Conservation (phyloP, 1,140 invertebrate genomes). For the Bombus impatiens region DNA sequence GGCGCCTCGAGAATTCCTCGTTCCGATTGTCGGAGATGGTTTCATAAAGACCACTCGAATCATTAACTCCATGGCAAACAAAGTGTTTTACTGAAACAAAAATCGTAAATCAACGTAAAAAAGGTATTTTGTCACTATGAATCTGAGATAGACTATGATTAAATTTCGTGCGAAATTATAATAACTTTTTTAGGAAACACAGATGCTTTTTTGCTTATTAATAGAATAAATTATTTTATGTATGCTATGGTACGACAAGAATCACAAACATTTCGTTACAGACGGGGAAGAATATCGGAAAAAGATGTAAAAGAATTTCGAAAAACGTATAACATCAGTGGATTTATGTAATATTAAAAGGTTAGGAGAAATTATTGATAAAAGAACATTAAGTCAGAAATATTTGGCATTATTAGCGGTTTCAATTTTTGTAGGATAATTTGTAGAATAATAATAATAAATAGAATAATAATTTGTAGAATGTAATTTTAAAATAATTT, state of each 20-base stretch:
- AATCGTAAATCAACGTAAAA: background rate
- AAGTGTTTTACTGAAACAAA: background rate
- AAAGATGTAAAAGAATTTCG: background rate
- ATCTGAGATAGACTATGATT: background rate
- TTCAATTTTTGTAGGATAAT: background rate
- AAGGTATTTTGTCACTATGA: background rate
- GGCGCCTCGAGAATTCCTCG: background rate
- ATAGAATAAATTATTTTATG: no score
- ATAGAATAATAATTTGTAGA: background rate
- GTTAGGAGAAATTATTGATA: background rate
- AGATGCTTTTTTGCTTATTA: no score
- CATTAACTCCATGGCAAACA: no score
- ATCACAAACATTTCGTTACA: background rate
- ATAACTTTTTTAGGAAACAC: no score
- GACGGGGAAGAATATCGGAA: background rate
- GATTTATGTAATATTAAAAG: background rate
- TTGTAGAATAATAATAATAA: background rate
- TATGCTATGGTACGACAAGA: background rate
- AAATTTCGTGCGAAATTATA: no score
- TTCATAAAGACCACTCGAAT: slow-evolving; percentile 4
- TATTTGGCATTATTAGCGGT: background rate
- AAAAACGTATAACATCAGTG: background rate
- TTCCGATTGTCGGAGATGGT: slow-evolving; percentile 16
- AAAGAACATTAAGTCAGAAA: background rate
- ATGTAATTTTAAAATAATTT: background rate